Evolutionary conservation across 2,113 vertebrate genomes (phyloP).

Genomic region (Rhinolophus sinicus): DNA sequence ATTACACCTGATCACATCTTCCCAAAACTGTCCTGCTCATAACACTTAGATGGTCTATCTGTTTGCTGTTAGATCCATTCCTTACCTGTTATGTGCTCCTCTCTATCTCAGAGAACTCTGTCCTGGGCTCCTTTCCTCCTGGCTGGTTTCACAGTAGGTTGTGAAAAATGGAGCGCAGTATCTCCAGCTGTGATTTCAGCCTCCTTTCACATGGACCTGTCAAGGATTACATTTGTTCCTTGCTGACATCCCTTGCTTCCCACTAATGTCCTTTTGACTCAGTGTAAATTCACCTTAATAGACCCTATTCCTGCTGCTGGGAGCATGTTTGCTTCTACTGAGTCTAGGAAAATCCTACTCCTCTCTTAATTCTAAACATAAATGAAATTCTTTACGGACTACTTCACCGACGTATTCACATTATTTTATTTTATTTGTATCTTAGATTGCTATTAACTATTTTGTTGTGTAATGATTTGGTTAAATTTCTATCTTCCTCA

Average conservation of each 20-base stretch:
- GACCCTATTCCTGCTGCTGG: not conserved
- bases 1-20: not conserved
- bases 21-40: not conserved
- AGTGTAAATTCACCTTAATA: not conserved
- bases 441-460: not conserved
- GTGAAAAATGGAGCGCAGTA: not conserved
- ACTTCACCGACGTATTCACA: not conserved
- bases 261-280: rapidly evolving
- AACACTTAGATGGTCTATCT: rapidly evolving
- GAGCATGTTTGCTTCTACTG: not conserved
- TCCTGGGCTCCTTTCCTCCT: not conserved
- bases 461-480: not conserved
- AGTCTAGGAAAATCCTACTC: not conserved
- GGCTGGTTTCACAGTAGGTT: not conserved
- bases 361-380: not conserved
- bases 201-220: not conserved
- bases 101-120: not conserved
- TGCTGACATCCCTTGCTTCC: no score
- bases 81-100: rapidly evolving
- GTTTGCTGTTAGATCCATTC: not conserved
- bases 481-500: not conserved
- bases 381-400: not conserved
- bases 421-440: not conserved
- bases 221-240: not conserved
- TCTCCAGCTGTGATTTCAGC: no score